Base-by-base conservation (phyloP, 2,113 vertebrate species). In the Felis chaus region DNA sequence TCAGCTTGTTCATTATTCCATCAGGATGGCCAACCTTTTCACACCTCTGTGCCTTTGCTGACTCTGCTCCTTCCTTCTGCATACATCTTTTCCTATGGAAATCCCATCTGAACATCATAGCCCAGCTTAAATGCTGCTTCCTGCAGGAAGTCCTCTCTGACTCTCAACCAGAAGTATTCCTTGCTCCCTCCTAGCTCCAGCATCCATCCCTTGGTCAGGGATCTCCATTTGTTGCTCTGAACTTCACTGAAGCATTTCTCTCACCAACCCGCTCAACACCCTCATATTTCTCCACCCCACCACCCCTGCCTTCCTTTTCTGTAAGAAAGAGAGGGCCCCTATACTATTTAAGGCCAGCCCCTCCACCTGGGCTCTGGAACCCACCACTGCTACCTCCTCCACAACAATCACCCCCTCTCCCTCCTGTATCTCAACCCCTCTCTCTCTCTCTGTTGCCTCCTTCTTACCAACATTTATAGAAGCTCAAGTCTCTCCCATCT, bases 381-480 rank as follows among this genome's bases (percentile, higher is more conserved):
- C 76, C 57, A 94, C 55, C 87, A 57, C 84, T 83, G 79, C 55
- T 97, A 78, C 96, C 80, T 97, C 92, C 94, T 97, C 94, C 94
- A 95, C 88, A 97, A 61, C 63, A 92, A 96, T 93, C 74, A 97
- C 90, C 45, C 84, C 87, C 80, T 97, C 87, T 97, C 76, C n/a
- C 86, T 97, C 94, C 83, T 39, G 57, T 84, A 89, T 96, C 96
- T 95, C 92, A 97, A 94, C 92, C 82, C 94, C 89, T 97, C 95
- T 73, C 74, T 90, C 89, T 78, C 89, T 92, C 86, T 95, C 89
- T 68, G 95, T 96, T 97, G 92, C 96, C 89, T 97, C 92, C 92
- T 97, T 98, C 90, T 96, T 96, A 93, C 96, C 89, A 96, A 95
- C 94, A 97, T 97, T 98, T 97, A 96, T 98, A 98, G 97, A 98